Evolutionary conservation across 2,797 vertebrate species (phyloP), one percentile per base, ranked within the genome.

Genomic region (Poeciliopsis turneri): DNA sequence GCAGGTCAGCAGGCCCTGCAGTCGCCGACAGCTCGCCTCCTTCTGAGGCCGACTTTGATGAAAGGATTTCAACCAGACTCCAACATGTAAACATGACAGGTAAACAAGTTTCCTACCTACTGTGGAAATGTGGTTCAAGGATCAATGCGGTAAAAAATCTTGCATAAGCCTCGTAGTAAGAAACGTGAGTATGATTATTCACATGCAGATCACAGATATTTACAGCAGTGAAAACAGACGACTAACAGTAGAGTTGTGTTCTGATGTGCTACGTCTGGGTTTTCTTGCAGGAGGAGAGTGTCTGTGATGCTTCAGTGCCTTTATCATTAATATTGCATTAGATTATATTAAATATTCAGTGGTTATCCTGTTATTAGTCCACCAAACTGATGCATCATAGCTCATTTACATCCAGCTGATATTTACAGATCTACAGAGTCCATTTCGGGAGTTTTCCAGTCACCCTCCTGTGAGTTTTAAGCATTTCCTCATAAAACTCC

Each of bases 141-240:
- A 87, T 77, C 36, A 25, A 89, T 59, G 86, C 87, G 79, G 85
- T 76, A 92, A 84, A 84, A 92, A 93, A 93, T 87, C 81, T 92
- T 94, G 92, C 93, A 93, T 92, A 90, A 92, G 85, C 89, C 79
- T 92, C 88, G 86, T 87, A 81, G 82, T 91, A 88, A 84, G 82
- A 92, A 92, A 93, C 12, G 78, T 46, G 78, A 66, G 39, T 84
- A 87, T 84, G 77, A 75, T 72, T 84, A 81, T 77, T 79, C 76
- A 87, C 94, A 94, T 95, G 94, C 94, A 95, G 59, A 88, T 86
- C 79, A 89, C 75, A 72, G 80, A 87, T 94, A 93, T 93, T 84
- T 94, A 95, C 92, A 94, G 20, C 7, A 53, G 77, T 78, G 84
- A 59, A 49, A 84, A 43, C 28, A 8, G 43, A 13, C 10, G 46